Evolutionary conservation across 1,140 invertebrate species (phyloP).

Genomic region (honey bee (Apis mellifera)): DNA sequence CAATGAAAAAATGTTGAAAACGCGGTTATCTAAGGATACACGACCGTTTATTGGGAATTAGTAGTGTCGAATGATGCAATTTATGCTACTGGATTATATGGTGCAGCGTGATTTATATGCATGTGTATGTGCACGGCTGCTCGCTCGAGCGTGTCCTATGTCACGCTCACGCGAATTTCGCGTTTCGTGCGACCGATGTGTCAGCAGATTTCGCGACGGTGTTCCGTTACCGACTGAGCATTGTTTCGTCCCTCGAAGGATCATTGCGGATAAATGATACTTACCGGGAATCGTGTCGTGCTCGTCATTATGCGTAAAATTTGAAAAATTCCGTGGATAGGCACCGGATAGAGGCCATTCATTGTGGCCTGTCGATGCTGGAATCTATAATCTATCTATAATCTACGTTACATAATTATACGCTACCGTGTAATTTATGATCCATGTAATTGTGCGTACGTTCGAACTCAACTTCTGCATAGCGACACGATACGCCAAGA

Average conservation of each 20-base stretch:
- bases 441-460: not conserved
- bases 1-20: constrained; percentile 19
- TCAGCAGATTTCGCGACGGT: constrained; percentile 20
- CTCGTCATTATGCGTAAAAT: constrained; percentile 26
- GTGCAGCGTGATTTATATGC: constrained; percentile 43
- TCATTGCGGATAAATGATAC: constrained; percentile 4
- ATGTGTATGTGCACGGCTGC: not conserved
- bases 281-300: not conserved
- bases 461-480: not conserved
- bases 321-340: constrained; percentile 3
- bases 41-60: constrained; percentile 44
- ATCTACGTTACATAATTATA: constrained; percentile 47
- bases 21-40: constrained; percentile 24
- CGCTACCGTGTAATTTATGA: constrained; percentile 43
- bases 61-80: constrained; percentile 46
- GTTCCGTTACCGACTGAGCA: constrained; percentile 36
- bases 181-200: not conserved
- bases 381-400: constrained; percentile 49
- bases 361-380: constrained; percentile 10
- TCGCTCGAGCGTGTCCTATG: constrained; percentile 42
- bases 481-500: not conserved
- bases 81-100: constrained; percentile 53
- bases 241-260: constrained; percentile 18
- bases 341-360: not conserved
- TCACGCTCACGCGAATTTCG: constrained; percentile 43